phyloP scores from a whole-genome alignment of 2,797 vertebrate species.

The Schizopygopsis malacanthus region DNA sequence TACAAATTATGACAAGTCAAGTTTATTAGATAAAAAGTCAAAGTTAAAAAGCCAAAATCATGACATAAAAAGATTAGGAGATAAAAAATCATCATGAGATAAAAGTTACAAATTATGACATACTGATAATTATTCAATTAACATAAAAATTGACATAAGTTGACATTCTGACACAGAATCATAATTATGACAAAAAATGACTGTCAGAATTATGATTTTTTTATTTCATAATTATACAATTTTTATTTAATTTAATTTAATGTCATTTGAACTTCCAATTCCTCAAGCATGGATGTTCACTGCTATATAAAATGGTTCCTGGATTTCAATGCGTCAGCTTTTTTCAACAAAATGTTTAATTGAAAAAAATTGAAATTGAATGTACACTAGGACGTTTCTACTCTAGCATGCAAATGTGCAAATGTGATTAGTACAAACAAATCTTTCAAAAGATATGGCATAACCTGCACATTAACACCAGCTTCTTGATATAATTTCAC shows the following conservation, averaged over 20 bases:
- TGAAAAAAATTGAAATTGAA: background rate
- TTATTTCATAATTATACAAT: background rate
- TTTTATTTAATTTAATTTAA: background rate
- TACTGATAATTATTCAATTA: background rate
- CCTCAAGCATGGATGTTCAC: background rate
- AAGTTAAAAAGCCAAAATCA: background rate
- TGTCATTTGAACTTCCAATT: too few species aligned
- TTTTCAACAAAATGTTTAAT: background rate
- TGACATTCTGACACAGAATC: background rate
- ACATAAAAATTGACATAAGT: background rate
- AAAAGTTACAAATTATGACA: background rate
- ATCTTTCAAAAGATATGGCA: background rate
- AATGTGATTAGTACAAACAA: background rate
- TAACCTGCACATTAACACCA: constrained; percentile 10
- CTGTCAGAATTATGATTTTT: background rate
- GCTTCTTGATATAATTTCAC: constrained; percentile 1
- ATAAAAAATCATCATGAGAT: background rate
- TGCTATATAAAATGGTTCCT: background rate
- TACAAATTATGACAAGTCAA: too few species aligned
- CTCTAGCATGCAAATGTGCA: background rate
- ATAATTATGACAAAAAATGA: background rate
- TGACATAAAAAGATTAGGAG: background rate
- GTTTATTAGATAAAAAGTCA: too few species aligned
- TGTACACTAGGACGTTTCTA: background rate
- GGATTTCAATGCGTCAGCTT: background rate